Base-by-base conservation (phyloP, 2,888 invertebrate species). In the Eilema sororculum region DNA sequence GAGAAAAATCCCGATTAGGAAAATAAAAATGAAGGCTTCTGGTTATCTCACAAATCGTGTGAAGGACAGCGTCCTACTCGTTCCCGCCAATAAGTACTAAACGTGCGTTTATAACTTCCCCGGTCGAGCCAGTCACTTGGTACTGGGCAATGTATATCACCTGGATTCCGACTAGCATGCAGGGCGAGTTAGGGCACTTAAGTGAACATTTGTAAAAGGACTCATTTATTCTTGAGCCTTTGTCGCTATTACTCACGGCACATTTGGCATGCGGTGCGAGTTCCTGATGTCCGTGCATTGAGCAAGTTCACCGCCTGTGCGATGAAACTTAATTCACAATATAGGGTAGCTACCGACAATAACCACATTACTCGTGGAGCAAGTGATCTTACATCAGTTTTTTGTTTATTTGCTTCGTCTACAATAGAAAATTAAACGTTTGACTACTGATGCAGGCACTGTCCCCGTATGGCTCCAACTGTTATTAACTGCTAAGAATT, bases 301-400 rank as follows among this genome's bases (percentile, higher is more conserved):
- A 52, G 52, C 52, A n/a, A n/a, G 52, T n/a, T 52, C 52, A n/a
- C 52, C n/a, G n/a, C 52, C 52, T 52, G 52, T n/a, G 52, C 52
- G 9, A 52, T n/a, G 52, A 52, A 8, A 52, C n/a, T 4, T 9
- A n/a, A 9, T 52, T 5, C 52, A n/a, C 52, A 46, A 20, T 20
- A 46, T 46, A 52, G 52, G 52, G 52, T 52, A n/a, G 52, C 20
- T 46, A 46, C 20, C 52, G 9, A 20, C 8, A 46, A 46, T 46
- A 20, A 20, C 6, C 5, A 46, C 46, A 46, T 6, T 5, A 41
- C 16, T 16, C 41, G 13, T 13, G 20, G 6, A 12, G 5, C 16
- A 20, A 16, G 46, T 46, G 46, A 46, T 20, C 5, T 20, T 46
- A n/a, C 5, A 4, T 41, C 41, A 41, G 3, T 20, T 20, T 52